Conservation (phyloP, 2,113 vertebrate species). For the Sander lucioperca region DNA sequence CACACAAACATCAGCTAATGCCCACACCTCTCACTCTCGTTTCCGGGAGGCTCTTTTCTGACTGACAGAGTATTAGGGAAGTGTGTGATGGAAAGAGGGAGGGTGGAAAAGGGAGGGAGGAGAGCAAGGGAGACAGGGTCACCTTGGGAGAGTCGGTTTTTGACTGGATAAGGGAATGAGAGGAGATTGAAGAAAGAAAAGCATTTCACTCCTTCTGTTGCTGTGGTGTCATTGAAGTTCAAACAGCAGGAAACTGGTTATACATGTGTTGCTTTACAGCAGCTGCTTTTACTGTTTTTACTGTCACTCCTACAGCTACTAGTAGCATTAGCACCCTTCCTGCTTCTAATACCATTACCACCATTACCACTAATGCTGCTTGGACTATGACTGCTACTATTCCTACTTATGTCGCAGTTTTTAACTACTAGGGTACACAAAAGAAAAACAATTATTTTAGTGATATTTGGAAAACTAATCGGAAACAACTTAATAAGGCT, state of each 20-base stretch:
- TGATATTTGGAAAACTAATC: not conserved
- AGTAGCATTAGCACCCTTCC: not conserved
- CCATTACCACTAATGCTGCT: not conserved
- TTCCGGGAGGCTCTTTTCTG: constrained; percentile 55
- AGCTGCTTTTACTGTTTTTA: not conserved
- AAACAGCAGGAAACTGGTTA: constrained; percentile 4
- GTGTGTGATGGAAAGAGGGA: constrained; percentile 53
- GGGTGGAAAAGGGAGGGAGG: not conserved
- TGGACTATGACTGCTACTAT: not conserved
- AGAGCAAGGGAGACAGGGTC: constrained; percentile 19
- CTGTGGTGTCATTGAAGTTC: constrained; percentile 23
- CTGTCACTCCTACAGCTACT: not conserved
- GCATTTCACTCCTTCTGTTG: constrained; percentile 3
- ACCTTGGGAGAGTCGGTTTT: constrained; percentile 51
- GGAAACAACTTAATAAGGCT: too few relatives aligned
- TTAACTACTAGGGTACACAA: not conserved
- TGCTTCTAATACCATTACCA: not conserved
- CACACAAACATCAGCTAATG: constrained; percentile 36
- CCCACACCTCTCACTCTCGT: constrained; percentile 25
- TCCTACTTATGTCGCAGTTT: not conserved
- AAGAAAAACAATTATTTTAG: not conserved
- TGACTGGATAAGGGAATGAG: constrained; percentile 27
- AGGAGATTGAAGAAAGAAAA: constrained; percentile 23
- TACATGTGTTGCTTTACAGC: not conserved
- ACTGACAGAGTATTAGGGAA: constrained; percentile 66